phyloP scores from a whole-genome alignment of 2,113 vertebrate genomes.

The Oryzias javanicus region DNA sequence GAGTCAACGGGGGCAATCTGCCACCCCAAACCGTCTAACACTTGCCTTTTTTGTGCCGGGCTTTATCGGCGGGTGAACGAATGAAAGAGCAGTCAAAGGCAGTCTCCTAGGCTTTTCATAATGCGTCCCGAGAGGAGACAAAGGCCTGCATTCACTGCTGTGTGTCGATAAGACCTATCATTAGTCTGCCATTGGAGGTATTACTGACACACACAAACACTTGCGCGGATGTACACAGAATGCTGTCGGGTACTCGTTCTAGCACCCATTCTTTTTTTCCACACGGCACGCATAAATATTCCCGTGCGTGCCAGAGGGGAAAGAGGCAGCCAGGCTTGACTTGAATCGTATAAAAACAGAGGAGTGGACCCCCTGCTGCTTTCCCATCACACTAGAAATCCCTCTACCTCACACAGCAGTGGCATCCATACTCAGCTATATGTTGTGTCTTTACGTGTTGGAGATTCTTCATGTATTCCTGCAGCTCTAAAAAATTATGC shows the following conservation, averaged over 20 bases:
- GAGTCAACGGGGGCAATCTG: conserved; percentile 19
- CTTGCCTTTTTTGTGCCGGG: conserved; percentile 51
- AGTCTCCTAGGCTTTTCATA: conserved; percentile 70
- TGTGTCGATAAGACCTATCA: conserved; percentile 75
- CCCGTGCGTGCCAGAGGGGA: conserved; percentile 34
- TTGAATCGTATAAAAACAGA: conserved; percentile 59
- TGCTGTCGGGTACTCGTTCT: conserved; percentile 49
- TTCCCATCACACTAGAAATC: conserved; percentile 54
- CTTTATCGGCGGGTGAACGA: conserved; percentile 63
- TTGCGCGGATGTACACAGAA: conserved; percentile 11
- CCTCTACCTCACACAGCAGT: conserved; percentile 25
- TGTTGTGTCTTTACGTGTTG: conserved; percentile 5
- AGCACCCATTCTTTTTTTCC: conserved; percentile 28
- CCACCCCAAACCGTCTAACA: conserved; percentile 45
- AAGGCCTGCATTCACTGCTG: conserved; percentile 73
- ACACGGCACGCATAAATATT: conserved; percentile 51
- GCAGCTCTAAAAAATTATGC: neutral
- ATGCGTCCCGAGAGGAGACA: conserved; percentile 69
- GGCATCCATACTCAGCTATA: conserved; percentile 12
- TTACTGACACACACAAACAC: conserved; percentile 57
- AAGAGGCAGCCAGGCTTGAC: conserved; percentile 46
- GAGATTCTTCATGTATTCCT: conserved; percentile 1
- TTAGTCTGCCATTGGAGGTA: conserved; percentile 72
- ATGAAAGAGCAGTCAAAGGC: conserved; percentile 66
- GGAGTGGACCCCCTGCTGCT: conserved; percentile 48